Evolutionary conservation across 1,140 invertebrate species (phyloP).

Genomic region (Berghia stephanieae): DNA sequence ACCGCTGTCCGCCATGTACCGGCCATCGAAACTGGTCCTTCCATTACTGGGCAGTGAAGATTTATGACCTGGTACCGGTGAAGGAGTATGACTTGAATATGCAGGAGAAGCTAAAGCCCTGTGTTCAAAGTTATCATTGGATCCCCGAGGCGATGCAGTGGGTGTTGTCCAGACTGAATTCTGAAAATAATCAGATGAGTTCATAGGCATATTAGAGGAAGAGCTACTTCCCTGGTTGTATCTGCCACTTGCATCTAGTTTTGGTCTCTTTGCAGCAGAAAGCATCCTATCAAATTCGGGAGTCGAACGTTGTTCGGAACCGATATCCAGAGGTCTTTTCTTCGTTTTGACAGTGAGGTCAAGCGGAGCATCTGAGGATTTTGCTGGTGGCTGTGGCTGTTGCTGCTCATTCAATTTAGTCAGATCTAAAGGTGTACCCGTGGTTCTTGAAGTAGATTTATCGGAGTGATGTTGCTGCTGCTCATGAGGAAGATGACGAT

Average conservation of each 20-base stretch:
- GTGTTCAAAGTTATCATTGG: slow-evolving; percentile 11
- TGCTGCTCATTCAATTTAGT: too few species aligned
- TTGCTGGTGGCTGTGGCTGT: neutral
- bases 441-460: neutral
- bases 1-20: neutral
- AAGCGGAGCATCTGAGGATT: slow-evolving; percentile 38
- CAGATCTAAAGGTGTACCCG: slow-evolving; percentile 35
- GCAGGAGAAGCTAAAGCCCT: slow-evolving; percentile 11
- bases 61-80: neutral
- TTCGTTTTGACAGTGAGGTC: slow-evolving; percentile 44
- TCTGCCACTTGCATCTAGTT: neutral
- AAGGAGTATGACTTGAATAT: neutral
- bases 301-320: neutral
- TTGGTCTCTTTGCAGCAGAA: slow-evolving; percentile 21
- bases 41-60: neutral
- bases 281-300: slow-evolving; percentile 14
- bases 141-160: slow-evolving; percentile 11
- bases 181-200: neutral
- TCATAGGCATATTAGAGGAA: neutral
- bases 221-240: neutral
- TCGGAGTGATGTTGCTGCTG: neutral
- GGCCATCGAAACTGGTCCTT: slow-evolving; percentile 8
- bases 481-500: too few species aligned
- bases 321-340: slow-evolving; percentile 33
- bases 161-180: slow-evolving; percentile 25